Base-by-base conservation (phyloP, 2,797 vertebrate species). In the Oreortyx pictus region DNA sequence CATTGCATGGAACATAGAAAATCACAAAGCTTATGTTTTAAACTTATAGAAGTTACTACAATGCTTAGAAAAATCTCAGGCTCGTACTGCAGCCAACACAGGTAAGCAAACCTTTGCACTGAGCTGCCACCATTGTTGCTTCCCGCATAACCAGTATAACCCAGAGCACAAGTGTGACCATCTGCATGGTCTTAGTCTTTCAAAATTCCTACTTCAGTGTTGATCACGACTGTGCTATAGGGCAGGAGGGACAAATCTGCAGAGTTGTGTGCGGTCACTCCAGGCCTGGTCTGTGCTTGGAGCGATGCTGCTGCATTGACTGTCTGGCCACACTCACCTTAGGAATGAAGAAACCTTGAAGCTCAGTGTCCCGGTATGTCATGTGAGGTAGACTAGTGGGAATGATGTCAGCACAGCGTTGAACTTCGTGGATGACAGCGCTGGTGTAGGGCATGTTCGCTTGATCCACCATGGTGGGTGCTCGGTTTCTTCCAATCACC, bases 391-490 rank as follows among this genome's bases (percentile, higher is more conserved):
- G 0, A 7, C 12, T 76, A n/a, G 88, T 0, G 46, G 97, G 97
- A 67, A 0, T 0, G 0, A 97, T 1, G 35, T 97, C 88, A 41
- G 65, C 91, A 0, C 0, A 93, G 84, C 97, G 96, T 18, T 97
- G 97, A 37, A 93, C 96, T 91, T 97, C 97, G 0, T 97, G 96
- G 71, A 98, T 96, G 77, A 97, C 97, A 2, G 97, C 97, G 5
- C 88, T 96, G 3, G 95, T 97, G 81, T 98, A 98, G 66, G 97
- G 97, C 97, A 98, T 92, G 64, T 78, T 96, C 11, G 5, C 52
- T 31, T 94, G 82, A 88, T 98, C 97, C n/a, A 46, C 82, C 41
- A 95, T 96, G 67, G 78, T 91, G 56, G 97, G 95, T 31, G 82
- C 22, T 73, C 84, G 90, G 65, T 93, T 96, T 91, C 88, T 96